Base-by-base conservation (phyloP, 2,797 vertebrate genomes). In the Cyclopterus lumpus region DNA sequence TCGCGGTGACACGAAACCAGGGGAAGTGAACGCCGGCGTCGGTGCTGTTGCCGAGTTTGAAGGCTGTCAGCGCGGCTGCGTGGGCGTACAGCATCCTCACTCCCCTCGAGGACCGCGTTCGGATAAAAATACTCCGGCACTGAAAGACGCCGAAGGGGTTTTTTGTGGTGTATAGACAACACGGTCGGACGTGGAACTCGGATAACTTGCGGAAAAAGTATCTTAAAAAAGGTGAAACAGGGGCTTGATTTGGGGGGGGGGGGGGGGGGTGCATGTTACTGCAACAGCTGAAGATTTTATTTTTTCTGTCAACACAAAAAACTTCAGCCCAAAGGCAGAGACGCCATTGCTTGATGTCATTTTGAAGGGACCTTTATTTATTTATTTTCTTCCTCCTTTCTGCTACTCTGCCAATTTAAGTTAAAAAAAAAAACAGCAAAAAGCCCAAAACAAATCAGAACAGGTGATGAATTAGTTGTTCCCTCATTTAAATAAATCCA, bases 121-220 rank as follows among this genome's bases (percentile, higher is more conserved):
- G 75, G 85, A 91, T 89, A 89, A 91, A 93, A 91, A 92, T 87
- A 90, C 76, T 79, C 68, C 68, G 81, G 40, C 51, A 40, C 79
- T 80, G 81, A 64, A 36, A 44, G 71, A 78, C 42, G 73, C 85
- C 42, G 36, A 77, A 67, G 78, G 83, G 71, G 46, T 40, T 28
- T 60, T 40, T 28, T 60, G 59, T 57, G 64, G 46, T 34, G 51
- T 76, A 70, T 42, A 55, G 63, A 71, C 70, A 67, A 68, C 75
- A 81, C 42, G 42, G 62, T 82, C 65, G 20, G 6, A 71, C 5
- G 42, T 34, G 40, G 83, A 86, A 90, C 81, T 85, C 75, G 32
- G 46, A 66, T 54, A 79, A 76, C 38, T 73, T 73, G 65, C 16
- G 18, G 12, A 65, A 81, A 82, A 82, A 77, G 67, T 64, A 28